Evolutionary conservation across 2,797 vertebrate species (phyloP), one percentile per base, ranked within the genome.

Genomic region (Diplodus sargus): DNA sequence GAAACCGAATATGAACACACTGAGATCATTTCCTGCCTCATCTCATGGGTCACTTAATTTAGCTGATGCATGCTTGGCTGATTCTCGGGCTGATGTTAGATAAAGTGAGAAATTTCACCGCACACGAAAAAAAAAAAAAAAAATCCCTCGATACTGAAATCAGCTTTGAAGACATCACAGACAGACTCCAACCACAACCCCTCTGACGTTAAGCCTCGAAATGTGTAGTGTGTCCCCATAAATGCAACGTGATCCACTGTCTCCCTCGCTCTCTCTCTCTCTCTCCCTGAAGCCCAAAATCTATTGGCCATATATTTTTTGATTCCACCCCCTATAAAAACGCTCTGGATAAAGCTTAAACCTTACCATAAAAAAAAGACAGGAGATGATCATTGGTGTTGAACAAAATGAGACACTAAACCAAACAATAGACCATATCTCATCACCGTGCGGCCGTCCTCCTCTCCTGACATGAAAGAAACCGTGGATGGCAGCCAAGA

Each of bases 11-110:
- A 61, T 3, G 63, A 42, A 39, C 45, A 5, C 45, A 20, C 75
- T 89, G 89, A 89, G 83, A 86, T 91, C 89, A 93, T 89, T 89
- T 90, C 86, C 87, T 63, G 78, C 57, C 70, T 86, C 74, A 81
- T 89, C 90, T 89, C 83, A 90, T 34, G 74, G 87, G 70, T 91
- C 87, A 66, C 71, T 86, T 76, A 78, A 70, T 87, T 76, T 68
- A 71, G 72, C 58, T 82, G 66, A 83, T 71, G 78, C 76, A 60
- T 58, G 60, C 57, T 78, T 56, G 60, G 56, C 73, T 25, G 25
- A 25, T 25, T 85, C 83, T 70, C 69, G 68, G 81, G 71, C 73
- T 34, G 58, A 78, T 76, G 65, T 63, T 48, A 74, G 86, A 92
- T 86, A 74, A 86, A 89, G 77, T 75, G 63, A 68, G 65, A 81